Evolutionary conservation across 2,113 vertebrate species (phyloP), one percentile per base, ranked within the genome.

Genomic region (Parus major): DNA sequence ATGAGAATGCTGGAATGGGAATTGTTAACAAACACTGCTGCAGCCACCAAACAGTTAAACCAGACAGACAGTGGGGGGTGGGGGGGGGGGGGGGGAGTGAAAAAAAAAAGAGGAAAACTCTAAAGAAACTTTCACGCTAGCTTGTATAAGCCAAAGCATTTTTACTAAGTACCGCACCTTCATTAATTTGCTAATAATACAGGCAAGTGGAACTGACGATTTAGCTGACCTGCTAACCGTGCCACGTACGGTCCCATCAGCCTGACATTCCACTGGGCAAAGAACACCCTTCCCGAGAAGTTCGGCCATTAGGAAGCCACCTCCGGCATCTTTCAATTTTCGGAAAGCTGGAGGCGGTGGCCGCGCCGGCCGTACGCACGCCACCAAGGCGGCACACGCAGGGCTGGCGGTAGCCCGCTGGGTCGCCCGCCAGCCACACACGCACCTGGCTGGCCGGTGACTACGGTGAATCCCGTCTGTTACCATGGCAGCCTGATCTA

Each of bases 401-500:
- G 88, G 80, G 91, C 96, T 53, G 53, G 76, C 79, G 82, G 95
- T 84, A 82, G 95, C 94, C 96, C 89, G 52, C 33, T 23, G 87
- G 83, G 92, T 95, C 81, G 83, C 95, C 96, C 79, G 88, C 79
- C 86, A 53, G 69, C 78, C 64, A 15, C 91, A 88, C 97, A 88
- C 95, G 97, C 97, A 98, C 98, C 98, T 98, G 98, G 97, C 97
- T 97, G 97, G 97, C 92, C 89, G 35, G 95, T 95, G 95, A 97
- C 95, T 92, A 94, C 84, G 35, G 94, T 94, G 95, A 97, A 97
- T 93, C 97, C 97, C 96, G 97, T 98, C 98, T 98, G 98, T 98
- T 98, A 97, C 98, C 98, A 98, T 98, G 98, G 98, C 97, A 98
- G 98, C 98, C 96, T 95, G 97, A 98, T 98, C 98, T 98, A 98